These are phyloP conservation scores for Coluber constrictor DNA, from an alignment of 2,797 vertebrate genomes.

Conservation along the genomic window DNA sequence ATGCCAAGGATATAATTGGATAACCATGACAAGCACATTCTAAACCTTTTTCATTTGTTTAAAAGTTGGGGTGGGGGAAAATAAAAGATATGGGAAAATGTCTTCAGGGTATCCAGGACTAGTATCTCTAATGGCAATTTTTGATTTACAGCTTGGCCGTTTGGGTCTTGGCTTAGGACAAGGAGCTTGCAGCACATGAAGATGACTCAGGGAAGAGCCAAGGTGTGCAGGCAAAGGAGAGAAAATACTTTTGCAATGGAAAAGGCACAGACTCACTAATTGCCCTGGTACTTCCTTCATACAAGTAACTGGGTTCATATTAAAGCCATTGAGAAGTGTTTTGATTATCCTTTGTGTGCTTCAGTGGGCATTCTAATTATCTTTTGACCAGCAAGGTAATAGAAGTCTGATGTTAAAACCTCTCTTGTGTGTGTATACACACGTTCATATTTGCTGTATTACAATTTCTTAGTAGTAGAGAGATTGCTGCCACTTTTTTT, in stretches of 20 bases:
- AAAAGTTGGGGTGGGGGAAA: background rate
- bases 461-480: slow-evolving; percentile 12
- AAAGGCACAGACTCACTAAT: slow-evolving; percentile 9
- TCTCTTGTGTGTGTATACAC: background rate
- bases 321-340: slow-evolving; percentile 57
- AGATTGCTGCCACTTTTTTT: background rate
- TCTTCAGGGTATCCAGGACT: background rate
- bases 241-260: slow-evolving; percentile 35
- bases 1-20: background rate
- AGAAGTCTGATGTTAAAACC: slow-evolving; percentile 34
- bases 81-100: background rate
- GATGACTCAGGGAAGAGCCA: slow-evolving; percentile 70
- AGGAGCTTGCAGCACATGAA: slow-evolving; percentile 48
- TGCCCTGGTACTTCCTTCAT: slow-evolving; percentile 32
- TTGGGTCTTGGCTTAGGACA: slow-evolving; percentile 54
- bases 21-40: background rate
- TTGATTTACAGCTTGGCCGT: slow-evolving; percentile 58
- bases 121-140: slow-evolving; percentile 11
- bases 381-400: slow-evolving; percentile 41
- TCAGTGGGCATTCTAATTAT: slow-evolving; percentile 43
- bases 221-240: slow-evolving; percentile 47
- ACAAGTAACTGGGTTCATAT: slow-evolving; percentile 52
- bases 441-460: background rate
- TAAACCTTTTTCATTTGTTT: background rate
- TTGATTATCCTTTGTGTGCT: slow-evolving; percentile 44